phyloP scores from a whole-genome alignment of 2,797 vertebrate species.

The Syngnathus acus region DNA sequence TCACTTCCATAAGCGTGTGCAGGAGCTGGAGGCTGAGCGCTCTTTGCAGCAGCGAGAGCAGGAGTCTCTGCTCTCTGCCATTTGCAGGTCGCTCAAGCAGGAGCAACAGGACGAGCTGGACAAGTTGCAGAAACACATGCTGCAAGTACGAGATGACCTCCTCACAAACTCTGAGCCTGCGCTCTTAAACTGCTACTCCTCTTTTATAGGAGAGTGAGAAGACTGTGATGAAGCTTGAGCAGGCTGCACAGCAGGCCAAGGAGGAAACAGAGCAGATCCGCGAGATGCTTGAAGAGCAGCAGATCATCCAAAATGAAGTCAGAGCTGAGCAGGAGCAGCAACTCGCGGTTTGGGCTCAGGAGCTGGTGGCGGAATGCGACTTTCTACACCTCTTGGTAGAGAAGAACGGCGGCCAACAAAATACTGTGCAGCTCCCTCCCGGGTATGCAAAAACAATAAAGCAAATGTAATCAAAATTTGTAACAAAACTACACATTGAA shows the following conservation, averaged over 20 bases:
- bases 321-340: conserved; percentile 48
- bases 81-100: conserved; percentile 52
- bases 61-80: conserved; percentile 40
- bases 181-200: not conserved
- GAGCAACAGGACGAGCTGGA: conserved; percentile 55
- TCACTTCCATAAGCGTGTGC: conserved; percentile 50
- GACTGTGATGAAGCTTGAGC: conserved; percentile 24
- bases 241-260: conserved; percentile 41
- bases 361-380: conserved; percentile 46
- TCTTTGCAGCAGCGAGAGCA: conserved; percentile 48
- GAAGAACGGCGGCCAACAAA: conserved; percentile 26
- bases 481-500: no score
- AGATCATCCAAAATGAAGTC: conserved; percentile 24
- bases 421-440: conserved; percentile 9
- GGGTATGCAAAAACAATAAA: conserved; percentile 35
- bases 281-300: conserved; percentile 38
- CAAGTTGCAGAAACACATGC: conserved; percentile 35
- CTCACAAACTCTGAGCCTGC: no score
- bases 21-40: conserved; percentile 51
- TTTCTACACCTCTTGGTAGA: conserved; percentile 40
- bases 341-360: conserved; percentile 32
- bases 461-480: not conserved
- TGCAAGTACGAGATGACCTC: conserved; percentile 39
- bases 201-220: conserved; percentile 52
- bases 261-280: conserved; percentile 43